Evolutionary conservation across 2,113 vertebrate genomes (phyloP).

Genomic region (Datnioides undecimradiatus): DNA sequence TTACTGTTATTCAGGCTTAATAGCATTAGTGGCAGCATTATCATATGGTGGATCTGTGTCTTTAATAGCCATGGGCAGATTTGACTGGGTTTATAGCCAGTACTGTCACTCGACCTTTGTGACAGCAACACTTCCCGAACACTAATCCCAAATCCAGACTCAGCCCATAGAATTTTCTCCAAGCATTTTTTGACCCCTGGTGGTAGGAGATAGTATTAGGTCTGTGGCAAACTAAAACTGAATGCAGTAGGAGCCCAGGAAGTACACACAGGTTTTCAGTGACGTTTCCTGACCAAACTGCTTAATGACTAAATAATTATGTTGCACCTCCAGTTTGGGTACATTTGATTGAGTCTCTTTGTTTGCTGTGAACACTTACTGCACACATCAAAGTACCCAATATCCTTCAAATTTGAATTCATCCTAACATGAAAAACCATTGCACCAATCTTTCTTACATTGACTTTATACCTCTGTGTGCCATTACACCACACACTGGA

Average conservation of each 20-base stretch:
- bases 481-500: not conserved
- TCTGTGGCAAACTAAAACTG: not conserved
- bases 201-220: not conserved
- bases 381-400: not conserved
- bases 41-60: not conserved
- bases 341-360: not conserved
- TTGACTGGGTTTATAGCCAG: not conserved
- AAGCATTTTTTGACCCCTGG: constrained; percentile 52
- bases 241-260: not conserved
- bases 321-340: not conserved
- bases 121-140: not conserved
- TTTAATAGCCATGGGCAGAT: not conserved
- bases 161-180: not conserved
- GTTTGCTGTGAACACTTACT: not conserved
- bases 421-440: not conserved
- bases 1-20: not conserved
- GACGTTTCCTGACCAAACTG: not conserved
- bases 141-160: not conserved
- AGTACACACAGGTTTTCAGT: not conserved
- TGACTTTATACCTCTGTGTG: not conserved
- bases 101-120: not conserved
- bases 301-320: not conserved
- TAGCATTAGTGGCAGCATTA: not conserved
- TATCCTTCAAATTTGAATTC: not conserved
- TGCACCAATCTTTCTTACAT: not conserved